phyloP scores from a whole-genome alignment of 2,888 invertebrate genomes.

The Creontiades dilutus region DNA sequence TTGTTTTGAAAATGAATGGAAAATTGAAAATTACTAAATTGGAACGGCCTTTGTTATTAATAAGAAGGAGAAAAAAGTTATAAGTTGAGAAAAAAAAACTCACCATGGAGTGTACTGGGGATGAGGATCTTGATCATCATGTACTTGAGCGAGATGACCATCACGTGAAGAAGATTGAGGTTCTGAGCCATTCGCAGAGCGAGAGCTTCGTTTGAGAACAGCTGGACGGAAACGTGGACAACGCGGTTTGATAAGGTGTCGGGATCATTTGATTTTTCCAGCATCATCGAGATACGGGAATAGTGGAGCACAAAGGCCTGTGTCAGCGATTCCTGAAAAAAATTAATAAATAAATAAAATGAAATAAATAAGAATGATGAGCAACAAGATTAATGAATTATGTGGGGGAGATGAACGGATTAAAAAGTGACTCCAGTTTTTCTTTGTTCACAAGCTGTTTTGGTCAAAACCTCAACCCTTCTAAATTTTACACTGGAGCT shows the following conservation, averaged over 20 bases:
- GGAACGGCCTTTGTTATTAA: no score
- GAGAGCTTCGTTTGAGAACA: slow-evolving; percentile 95
- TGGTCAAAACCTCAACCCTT: no score
- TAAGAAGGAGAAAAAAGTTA: no score
- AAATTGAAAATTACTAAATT: no score
- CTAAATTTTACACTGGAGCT: no score
- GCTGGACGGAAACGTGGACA: slow-evolving; percentile 97
- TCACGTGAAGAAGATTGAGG: slow-evolving; percentile 92
- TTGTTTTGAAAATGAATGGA: no score
- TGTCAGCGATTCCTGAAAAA: slow-evolving; percentile 90
- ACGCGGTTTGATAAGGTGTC: slow-evolving; percentile 96
- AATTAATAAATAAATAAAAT: no score
- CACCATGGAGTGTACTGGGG: slow-evolving; percentile 91
- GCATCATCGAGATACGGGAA: slow-evolving; percentile 93
- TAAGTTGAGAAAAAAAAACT: slow-evolving; percentile 76
- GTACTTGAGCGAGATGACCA: slow-evolving; percentile 92
- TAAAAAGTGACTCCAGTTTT: no score
- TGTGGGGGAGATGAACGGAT: no score
- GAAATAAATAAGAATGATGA: no score
- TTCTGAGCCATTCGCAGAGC: slow-evolving; percentile 95
- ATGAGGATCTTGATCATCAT: slow-evolving; percentile 97
- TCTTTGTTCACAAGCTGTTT: no score
- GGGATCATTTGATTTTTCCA: slow-evolving; percentile 91
- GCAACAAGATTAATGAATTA: no score
- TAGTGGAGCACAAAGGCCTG: slow-evolving; percentile 97